phyloP scores from a whole-genome alignment of 2,113 vertebrate genomes.

The Platycercus adscitus region DNA sequence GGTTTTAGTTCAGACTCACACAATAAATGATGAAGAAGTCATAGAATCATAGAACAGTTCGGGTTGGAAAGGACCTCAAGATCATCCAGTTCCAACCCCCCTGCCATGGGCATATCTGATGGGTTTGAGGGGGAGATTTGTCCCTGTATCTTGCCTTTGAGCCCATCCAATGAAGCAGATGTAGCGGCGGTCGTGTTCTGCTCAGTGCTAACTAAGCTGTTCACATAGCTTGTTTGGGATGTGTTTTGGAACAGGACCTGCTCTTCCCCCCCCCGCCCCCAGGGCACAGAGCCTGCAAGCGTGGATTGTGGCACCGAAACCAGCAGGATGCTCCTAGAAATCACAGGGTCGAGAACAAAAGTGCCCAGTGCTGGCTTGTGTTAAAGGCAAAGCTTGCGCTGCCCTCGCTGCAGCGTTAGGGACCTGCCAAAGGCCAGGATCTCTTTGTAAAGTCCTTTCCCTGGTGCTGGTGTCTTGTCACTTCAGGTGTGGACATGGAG shows the following conservation, averaged over 20 bases:
- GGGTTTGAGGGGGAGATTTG: neutral
- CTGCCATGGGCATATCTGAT: neutral
- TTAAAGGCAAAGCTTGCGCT: neutral
- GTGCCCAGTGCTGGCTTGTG: neutral
- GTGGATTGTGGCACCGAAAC: neutral
- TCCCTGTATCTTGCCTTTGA: fast-evolving
- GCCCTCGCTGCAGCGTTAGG: neutral
- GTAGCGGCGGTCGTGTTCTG: neutral
- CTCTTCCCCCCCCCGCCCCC: neutral
- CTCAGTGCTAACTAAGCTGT: neutral
- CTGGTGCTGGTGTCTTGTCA: neutral
- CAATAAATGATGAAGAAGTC: neutral
- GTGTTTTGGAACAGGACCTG: neutral
- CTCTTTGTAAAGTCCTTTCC: neutral
- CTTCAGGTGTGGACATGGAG: neutral
- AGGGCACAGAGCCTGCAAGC: neutral
- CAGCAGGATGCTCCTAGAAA: neutral
- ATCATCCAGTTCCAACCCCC: too few relatives aligned
- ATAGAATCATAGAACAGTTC: too few relatives aligned
- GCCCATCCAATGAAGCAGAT: neutral
- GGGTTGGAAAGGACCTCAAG: too few relatives aligned
- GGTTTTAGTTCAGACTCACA: fast-evolving
- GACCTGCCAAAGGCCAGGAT: neutral
- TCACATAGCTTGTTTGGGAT: neutral
- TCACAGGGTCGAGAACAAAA: neutral